phyloP scores from a whole-genome alignment of 2,113 vertebrate genomes.

The Perca schrenkii region DNA sequence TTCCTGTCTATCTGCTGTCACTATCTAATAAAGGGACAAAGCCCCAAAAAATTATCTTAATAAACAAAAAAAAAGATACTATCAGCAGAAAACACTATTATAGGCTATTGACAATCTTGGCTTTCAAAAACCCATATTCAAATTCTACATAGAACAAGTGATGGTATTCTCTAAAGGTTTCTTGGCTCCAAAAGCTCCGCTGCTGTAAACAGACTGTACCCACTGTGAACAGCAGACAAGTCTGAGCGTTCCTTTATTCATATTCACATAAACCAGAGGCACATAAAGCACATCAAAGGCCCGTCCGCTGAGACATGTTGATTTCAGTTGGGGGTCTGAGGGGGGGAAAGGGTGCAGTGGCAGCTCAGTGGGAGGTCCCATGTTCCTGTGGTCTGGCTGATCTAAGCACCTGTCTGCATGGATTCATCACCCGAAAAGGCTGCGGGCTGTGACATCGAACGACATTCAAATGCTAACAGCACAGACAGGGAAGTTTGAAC shows the following conservation, averaged over 20 bases:
- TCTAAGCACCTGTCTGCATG: slow-evolving; percentile 72
- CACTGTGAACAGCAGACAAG: slow-evolving; percentile 53
- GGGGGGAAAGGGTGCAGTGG: neutral
- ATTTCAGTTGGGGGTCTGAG: slow-evolving; percentile 53
- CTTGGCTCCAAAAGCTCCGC: slow-evolving; percentile 28
- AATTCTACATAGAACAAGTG: neutral
- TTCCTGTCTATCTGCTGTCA: no score
- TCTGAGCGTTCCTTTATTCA: slow-evolving; percentile 64
- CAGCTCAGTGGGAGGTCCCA: slow-evolving; percentile 59
- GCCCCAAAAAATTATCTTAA: no score
- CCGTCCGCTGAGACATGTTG: slow-evolving; percentile 51
- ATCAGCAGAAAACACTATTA: neutral
- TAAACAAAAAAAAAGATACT: neutral
- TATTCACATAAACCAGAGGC: slow-evolving; percentile 73
- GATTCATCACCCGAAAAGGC: slow-evolving; percentile 58
- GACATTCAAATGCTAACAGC: slow-evolving; percentile 37
- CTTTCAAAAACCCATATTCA: neutral
- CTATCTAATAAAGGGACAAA: no score
- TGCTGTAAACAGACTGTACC: slow-evolving; percentile 40
- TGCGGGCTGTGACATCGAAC: slow-evolving; percentile 37
- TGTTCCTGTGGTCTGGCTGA: slow-evolving; percentile 63
- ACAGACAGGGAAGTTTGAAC: slow-evolving; percentile 54
- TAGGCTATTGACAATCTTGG: neutral
- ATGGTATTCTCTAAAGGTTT: slow-evolving; percentile 14
- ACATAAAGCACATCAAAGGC: slow-evolving; percentile 75